A percentile compares a stretch with the other conserved stretches of the same genome.
Evolutionary conservation across 2,888 invertebrate species (phyloP).

Genomic region (Polyploca ridens): DNA sequence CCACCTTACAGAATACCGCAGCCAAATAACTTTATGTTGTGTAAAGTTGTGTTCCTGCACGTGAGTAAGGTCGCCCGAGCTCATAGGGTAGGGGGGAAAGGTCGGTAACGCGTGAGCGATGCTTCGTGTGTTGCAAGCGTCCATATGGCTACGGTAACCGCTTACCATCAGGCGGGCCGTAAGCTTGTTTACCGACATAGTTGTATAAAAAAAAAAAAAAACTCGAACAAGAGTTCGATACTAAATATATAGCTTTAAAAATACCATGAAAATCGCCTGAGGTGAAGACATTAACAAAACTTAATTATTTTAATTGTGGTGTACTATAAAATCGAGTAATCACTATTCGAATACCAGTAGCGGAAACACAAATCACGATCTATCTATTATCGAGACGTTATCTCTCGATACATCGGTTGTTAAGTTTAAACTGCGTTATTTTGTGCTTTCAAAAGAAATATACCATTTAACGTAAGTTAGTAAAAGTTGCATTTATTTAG

Average conservation of each 20-base stretch:
- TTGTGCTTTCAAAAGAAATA: constrained; percentile 3
- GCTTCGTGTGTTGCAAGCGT: too few relatives aligned
- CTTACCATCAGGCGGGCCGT: too few relatives aligned
- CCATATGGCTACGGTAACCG: too few relatives aligned
- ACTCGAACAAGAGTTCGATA: neutral
- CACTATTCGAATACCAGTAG: constrained; percentile 62
- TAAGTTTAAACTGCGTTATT: constrained; percentile 16
- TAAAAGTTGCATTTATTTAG: neutral
- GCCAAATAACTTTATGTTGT: too few relatives aligned
- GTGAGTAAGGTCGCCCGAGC: too few relatives aligned
- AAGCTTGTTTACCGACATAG: too few relatives aligned
- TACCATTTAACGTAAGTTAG: neutral
- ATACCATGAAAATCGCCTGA: neutral
- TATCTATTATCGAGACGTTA: constrained; percentile 47
- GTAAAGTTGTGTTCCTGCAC: too few relatives aligned
- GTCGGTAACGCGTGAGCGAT: too few relatives aligned
- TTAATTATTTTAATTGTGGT: constrained; percentile 17
- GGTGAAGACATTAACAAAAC: constrained; percentile 8
- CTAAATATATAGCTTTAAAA: neutral
- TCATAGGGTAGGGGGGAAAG: too few relatives aligned
- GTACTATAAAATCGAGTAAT: constrained; percentile 37
- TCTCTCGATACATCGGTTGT: constrained; percentile 31
- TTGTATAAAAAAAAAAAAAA: too few relatives aligned
- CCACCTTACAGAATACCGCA: too few relatives aligned
- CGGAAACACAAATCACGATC: constrained; percentile 68